phyloP scores from a whole-genome alignment of 2,888 invertebrate genomes.

The Diarsia brunnea region DNA sequence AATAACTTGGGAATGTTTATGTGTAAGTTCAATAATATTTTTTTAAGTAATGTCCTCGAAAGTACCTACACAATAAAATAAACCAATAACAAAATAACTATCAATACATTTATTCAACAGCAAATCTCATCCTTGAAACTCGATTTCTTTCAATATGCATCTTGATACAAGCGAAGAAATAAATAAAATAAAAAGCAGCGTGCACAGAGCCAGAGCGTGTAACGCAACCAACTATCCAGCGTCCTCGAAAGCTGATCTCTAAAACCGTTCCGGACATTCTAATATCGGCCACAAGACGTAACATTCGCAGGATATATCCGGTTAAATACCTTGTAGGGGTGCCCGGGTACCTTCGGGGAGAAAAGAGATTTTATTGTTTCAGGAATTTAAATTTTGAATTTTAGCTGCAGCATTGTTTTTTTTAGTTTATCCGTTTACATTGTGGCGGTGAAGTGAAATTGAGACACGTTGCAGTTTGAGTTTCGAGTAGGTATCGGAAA shows the following conservation, averaged over 20 bases:
- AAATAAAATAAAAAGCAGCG: slow-evolving; percentile 22
- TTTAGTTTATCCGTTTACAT: neutral
- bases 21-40: too few species aligned
- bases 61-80: neutral
- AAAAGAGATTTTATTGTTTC: slow-evolving; percentile 62
- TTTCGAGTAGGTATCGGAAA: neutral
- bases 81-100: slow-evolving; percentile 18
- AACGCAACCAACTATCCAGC: slow-evolving; percentile 54
- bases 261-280: slow-evolving; percentile 73
- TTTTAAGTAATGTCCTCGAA: neutral
- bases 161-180: slow-evolving; percentile 31
- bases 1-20: neutral
- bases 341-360: slow-evolving; percentile 50
- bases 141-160: slow-evolving; percentile 30
- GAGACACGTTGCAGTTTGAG: neutral
- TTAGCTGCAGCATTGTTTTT: neutral
- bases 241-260: slow-evolving; percentile 61
- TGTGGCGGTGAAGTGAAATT: neutral
- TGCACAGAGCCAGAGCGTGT: slow-evolving; percentile 43
- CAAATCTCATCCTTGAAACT: slow-evolving; percentile 1
- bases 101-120: neutral
- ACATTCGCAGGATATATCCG: slow-evolving; percentile 69
- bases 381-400: slow-evolving; percentile 51
- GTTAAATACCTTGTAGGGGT: slow-evolving; percentile 76
- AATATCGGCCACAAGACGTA: slow-evolving; percentile 73